Conservation (phyloP, 2,888 invertebrate genomes). For the Rhodophaea formosa region DNA sequence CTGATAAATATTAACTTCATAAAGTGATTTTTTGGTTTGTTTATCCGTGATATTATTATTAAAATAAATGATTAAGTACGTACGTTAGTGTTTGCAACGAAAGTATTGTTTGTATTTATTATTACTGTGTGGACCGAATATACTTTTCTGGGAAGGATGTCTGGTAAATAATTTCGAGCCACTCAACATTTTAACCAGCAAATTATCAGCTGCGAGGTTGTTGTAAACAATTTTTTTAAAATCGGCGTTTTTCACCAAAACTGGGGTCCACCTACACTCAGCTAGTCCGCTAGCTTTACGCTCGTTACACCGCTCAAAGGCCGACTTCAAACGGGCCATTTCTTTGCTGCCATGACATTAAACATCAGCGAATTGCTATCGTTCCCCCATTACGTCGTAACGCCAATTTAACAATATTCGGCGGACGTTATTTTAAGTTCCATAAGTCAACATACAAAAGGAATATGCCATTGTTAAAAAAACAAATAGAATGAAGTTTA, state of each 20-base stretch:
- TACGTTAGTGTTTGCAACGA: no score
- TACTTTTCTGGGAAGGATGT: no score
- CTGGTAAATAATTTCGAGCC: no score
- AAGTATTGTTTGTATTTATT: no score
- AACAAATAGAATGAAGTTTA: no score
- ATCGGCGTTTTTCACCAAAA: conserved; percentile 17
- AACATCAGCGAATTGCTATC: conserved; percentile 45
- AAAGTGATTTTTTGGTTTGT: not conserved
- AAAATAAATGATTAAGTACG: not conserved
- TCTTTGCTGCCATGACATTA: conserved; percentile 59
- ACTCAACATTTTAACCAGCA: not conserved
- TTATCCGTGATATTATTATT: not conserved
- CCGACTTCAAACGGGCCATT: conserved; percentile 63
- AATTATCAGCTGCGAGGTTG: not conserved
- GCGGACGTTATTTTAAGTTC: conserved; percentile 37
- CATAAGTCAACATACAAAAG: conserved; percentile 6
- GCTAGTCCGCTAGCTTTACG: conserved; percentile 47
- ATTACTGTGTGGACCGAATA: no score
- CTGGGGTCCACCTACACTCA: conserved; percentile 34
- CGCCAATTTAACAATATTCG: conserved; percentile 45
- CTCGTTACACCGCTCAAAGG: conserved; percentile 69
- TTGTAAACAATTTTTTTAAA: not conserved
- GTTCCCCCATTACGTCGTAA: conserved; percentile 48
- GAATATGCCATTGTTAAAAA: not conserved
- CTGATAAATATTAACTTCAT: not conserved